Conservation (phyloP, 2,888 invertebrate species). For the Drosophila mayaguana region DNA sequence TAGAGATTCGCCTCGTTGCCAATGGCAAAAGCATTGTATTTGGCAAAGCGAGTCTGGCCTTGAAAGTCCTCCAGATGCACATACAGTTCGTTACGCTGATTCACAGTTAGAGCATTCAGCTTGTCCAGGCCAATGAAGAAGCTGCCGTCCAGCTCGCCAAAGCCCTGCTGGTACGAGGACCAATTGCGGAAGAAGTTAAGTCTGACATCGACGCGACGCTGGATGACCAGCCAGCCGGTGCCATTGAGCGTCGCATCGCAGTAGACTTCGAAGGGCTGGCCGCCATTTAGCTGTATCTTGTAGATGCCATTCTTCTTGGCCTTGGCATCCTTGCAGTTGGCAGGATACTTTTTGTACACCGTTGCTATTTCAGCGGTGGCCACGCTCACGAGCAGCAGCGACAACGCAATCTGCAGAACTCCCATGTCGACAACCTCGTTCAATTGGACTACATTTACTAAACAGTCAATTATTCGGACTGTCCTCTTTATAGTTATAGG, state of each 20-base stretch:
- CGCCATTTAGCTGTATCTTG: conserved; percentile 41
- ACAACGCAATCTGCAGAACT: conserved; percentile 13
- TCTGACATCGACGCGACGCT: conserved; percentile 88
- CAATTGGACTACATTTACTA: conserved; percentile 11
- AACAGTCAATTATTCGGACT: background rate
- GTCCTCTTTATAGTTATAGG: conserved; percentile 18
- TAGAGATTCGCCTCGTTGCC: conserved; percentile 88
- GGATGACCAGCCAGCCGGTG: conserved; percentile 89
- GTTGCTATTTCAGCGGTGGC: conserved; percentile 17
- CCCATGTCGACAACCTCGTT: conserved; percentile 17
- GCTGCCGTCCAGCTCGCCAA: conserved; percentile 89
- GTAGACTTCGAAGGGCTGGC: conserved; percentile 86
- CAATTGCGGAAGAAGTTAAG: conserved; percentile 89
- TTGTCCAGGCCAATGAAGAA: conserved; percentile 90
- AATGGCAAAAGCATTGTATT: conserved; percentile 88
- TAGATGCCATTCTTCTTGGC: conserved; percentile 49
- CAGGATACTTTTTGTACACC: conserved; percentile 34
- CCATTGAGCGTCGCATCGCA: conserved; percentile 86
- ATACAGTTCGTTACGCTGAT: conserved; percentile 86
- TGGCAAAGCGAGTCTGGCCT: conserved; percentile 87
- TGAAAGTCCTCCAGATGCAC: conserved; percentile 88
- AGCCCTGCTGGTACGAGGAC: conserved; percentile 89
- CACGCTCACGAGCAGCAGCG: conserved; percentile 21
- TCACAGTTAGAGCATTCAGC: conserved; percentile 85
- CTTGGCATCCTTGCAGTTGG: conserved; percentile 42